Evolutionary conservation across 2,113 vertebrate genomes (phyloP).

Genomic region (Eolophus roseicapilla): DNA sequence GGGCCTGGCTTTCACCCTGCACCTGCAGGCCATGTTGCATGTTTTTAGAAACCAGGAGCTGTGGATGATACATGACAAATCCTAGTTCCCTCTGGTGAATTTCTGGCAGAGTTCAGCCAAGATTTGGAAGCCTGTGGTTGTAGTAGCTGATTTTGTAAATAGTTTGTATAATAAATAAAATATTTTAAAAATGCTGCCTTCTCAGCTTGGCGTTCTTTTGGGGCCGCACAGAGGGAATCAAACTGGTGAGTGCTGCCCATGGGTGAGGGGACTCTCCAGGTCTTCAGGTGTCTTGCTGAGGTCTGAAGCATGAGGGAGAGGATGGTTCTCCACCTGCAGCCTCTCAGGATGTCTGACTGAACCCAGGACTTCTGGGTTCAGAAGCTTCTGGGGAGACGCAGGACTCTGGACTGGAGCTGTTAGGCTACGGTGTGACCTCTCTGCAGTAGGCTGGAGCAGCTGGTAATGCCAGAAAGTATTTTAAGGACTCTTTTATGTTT

Average conservation of each 20-base stretch:
- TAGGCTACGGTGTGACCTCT: not conserved
- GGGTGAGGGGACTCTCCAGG: not conserved
- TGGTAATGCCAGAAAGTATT: not conserved
- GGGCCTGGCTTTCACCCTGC: not conserved
- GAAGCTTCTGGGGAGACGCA: not conserved
- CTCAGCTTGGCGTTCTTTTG: not conserved
- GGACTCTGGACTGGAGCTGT: not conserved
- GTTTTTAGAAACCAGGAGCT: constrained; percentile 57
- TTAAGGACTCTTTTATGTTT: not conserved
- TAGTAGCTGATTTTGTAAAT: constrained; percentile 76
- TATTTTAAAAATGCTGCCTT: constrained; percentile 60
- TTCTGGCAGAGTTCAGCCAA: constrained; percentile 52
- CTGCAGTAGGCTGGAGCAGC: not conserved
- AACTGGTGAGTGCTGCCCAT: not conserved
- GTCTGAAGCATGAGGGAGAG: not conserved
- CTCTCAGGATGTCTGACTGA: not conserved
- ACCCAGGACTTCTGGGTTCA: not conserved
- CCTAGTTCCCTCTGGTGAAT: constrained; percentile 22
- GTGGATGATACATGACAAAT: constrained; percentile 38
- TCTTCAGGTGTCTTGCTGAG: not conserved
- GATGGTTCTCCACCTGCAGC: not conserved
- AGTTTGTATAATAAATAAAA: constrained; percentile 80
- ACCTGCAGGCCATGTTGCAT: not conserved
- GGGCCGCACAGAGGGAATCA: not conserved
- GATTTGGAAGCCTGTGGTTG: constrained; percentile 52